phyloP scores from a whole-genome alignment of 1,140 invertebrate genomes.

The Scaptomyza hsui region DNA sequence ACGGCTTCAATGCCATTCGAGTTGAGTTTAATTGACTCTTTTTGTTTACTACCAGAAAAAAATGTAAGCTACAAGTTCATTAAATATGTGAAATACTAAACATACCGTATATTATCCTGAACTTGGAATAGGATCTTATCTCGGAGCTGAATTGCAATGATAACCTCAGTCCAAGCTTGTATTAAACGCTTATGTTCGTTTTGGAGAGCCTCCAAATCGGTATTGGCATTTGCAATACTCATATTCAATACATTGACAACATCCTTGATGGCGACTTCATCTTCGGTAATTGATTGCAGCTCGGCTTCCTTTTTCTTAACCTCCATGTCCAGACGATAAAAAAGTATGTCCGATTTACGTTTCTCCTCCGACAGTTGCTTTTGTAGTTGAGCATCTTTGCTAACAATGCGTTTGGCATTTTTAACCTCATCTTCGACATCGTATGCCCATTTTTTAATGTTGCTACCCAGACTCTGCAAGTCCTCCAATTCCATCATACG shows the following conservation, averaged over 20 bases:
- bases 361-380: conserved; percentile 85
- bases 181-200: conserved; percentile 88
- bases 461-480: conserved; percentile 80
- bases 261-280: conserved; percentile 84
- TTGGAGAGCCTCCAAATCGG: conserved; percentile 89
- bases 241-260: conserved; percentile 84
- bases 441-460: conserved; percentile 85
- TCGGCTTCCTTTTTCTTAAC: conserved; percentile 85
- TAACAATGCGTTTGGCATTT: conserved; percentile 85
- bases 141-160: conserved; percentile 88
- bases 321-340: conserved; percentile 85
- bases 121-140: conserved; percentile 88
- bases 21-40: conserved; percentile 85
- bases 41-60: conserved; percentile 84
- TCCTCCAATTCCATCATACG: conserved; percentile 84
- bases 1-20: conserved; percentile 85
- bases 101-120: conserved; percentile 58
- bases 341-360: conserved; percentile 85
- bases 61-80: too few relatives aligned
- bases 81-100: too few relatives aligned
- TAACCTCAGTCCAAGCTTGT: conserved; percentile 89
- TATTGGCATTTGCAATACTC: conserved; percentile 86
- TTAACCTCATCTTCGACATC: conserved; percentile 85
- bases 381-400: conserved; percentile 85
- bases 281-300: conserved; percentile 83